phyloP scores from a whole-genome alignment of 2,797 vertebrate species.

The Tragelaphus eurycerus region DNA sequence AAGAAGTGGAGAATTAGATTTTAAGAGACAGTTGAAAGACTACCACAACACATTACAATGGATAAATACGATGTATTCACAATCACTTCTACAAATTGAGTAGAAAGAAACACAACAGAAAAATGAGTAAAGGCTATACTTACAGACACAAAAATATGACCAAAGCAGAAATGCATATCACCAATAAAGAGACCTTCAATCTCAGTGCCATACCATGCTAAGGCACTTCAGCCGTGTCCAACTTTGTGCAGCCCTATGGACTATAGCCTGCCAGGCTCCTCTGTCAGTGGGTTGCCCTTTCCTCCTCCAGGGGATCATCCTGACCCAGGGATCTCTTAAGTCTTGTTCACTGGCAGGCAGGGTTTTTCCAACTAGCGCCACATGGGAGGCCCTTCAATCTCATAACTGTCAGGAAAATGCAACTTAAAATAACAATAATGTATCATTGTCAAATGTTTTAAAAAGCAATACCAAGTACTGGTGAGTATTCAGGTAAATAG shows the following conservation, averaged over 20 bases:
- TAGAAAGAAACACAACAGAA: background rate
- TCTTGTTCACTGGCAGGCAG: background rate
- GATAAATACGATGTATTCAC: background rate
- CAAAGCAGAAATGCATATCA: background rate
- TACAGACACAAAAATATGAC: background rate
- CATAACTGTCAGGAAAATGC: background rate
- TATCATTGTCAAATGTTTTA: background rate
- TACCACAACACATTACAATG: background rate
- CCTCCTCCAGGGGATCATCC: background rate
- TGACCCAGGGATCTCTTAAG: background rate
- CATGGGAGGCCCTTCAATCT: background rate
- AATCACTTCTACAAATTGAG: background rate
- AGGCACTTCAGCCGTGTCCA: background rate
- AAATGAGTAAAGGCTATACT: background rate
- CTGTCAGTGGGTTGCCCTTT: background rate
- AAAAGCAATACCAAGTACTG: background rate
- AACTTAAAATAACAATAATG: background rate
- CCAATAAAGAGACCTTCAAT: background rate
- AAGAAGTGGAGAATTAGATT: background rate
- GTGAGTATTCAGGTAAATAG: background rate
- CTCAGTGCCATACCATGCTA: background rate
- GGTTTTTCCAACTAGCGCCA: background rate
- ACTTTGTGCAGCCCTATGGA: background rate
- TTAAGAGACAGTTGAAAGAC: background rate
- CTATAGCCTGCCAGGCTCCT: background rate